Evolutionary conservation across 2,797 vertebrate species (phyloP).

Genomic region (Smutsia temminckii): DNA sequence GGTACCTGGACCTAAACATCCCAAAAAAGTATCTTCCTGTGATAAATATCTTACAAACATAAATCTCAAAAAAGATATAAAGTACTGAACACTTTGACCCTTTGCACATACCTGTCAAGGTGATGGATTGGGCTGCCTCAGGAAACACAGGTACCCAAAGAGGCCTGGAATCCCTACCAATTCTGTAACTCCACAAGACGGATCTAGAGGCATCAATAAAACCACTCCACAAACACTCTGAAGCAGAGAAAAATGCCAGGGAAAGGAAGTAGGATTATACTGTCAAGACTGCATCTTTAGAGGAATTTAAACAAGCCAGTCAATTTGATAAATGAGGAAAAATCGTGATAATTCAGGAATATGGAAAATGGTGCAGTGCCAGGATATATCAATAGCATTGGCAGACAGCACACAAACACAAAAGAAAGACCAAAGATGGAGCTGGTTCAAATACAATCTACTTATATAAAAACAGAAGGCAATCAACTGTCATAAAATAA

Average conservation of each 20-base stretch:
- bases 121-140: not conserved
- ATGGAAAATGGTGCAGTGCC: not conserved
- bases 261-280: not conserved
- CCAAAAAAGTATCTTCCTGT: not conserved
- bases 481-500: not conserved
- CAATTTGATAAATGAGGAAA: constrained; percentile 25
- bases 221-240: not conserved
- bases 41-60: not conserved
- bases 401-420: not conserved
- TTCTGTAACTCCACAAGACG: not conserved
- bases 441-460: not conserved
- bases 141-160: not conserved
- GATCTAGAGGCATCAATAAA: not conserved
- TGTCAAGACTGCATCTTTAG: not conserved
- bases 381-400: not conserved
- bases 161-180: not conserved
- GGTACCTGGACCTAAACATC: not conserved
- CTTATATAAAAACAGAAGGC: not conserved
- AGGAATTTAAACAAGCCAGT: not conserved
- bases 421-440: not conserved
- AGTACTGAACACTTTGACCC: not conserved
- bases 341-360: not conserved
- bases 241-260: not conserved
- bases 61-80: not conserved
- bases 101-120: not conserved